Evolutionary conservation across 1,140 invertebrate species (phyloP).

Genomic region (Drosophila mauritiana): DNA sequence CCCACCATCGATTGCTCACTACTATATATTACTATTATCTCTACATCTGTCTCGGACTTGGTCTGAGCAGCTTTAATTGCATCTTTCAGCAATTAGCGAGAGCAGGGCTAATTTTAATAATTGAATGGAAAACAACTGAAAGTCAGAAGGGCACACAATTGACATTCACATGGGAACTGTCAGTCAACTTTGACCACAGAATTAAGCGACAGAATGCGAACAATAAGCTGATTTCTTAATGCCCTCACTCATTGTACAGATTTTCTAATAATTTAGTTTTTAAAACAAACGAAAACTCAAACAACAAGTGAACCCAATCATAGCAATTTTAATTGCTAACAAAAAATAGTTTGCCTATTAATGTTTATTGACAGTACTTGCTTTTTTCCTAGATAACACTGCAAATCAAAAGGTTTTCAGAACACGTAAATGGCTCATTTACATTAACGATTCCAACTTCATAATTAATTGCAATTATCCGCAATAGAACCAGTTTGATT

Average conservation of each 20-base stretch:
- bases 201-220: conserved; percentile 30
- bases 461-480: background rate
- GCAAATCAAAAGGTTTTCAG: conserved; percentile 6
- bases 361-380: background rate
- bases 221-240: conserved; percentile 13
- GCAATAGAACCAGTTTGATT: background rate
- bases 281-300: background rate
- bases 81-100: conserved; percentile 52
- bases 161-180: conserved; percentile 61
- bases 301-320: too few species aligned
- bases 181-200: conserved; percentile 78
- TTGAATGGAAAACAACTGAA: conserved; percentile 61
- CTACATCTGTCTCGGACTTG: conserved; percentile 21
- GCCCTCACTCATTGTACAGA: background rate
- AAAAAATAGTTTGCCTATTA: background rate
- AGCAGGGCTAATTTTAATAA: conserved; percentile 58
- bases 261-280: background rate
- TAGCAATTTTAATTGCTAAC: background rate
- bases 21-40: conserved; percentile 13
- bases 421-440: background rate
- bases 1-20: conserved; percentile 10
- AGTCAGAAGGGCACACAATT: conserved; percentile 47
- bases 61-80: conserved; percentile 29
- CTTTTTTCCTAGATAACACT: background rate
- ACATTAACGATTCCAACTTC: background rate